These are phyloP conservation scores for Furnarius figulus DNA, from an alignment of 2,113 vertebrate genomes.

Conservation along the genomic window DNA sequence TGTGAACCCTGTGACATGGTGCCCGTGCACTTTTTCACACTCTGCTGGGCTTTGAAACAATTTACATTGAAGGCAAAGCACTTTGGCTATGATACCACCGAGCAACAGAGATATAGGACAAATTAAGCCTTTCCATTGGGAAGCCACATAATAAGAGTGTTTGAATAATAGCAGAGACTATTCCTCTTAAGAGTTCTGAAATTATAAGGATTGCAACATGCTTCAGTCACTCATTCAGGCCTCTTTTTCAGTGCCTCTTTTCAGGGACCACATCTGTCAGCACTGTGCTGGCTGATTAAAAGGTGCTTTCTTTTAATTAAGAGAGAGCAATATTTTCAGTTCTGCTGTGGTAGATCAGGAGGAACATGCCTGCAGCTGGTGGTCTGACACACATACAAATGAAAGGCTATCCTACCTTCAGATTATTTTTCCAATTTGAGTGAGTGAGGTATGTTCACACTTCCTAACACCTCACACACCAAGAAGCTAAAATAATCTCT, in stretches of 20 bases:
- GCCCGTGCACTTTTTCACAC: neutral
- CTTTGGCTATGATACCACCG: rapidly evolving
- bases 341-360: neutral
- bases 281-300: conserved; percentile 9
- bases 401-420: neutral
- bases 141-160: neutral
- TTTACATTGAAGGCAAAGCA: neutral
- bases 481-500: neutral
- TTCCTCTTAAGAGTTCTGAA: neutral
- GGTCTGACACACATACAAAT: neutral
- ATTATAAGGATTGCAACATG: neutral
- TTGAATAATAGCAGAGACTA: neutral
- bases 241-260: neutral
- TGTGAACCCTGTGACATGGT: neutral
- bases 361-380: neutral
- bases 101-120: neutral
- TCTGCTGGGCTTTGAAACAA: neutral
- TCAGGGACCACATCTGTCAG: conserved; percentile 18
- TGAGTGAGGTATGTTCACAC: neutral
- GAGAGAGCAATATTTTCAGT: neutral
- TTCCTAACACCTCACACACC: neutral
- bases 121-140: neutral
- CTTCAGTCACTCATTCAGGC: neutral
- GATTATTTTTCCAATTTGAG: neutral
- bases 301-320: conserved; percentile 25